Conservation (phyloP, 2,888 invertebrate species). For the Electrophaes corylata region DNA sequence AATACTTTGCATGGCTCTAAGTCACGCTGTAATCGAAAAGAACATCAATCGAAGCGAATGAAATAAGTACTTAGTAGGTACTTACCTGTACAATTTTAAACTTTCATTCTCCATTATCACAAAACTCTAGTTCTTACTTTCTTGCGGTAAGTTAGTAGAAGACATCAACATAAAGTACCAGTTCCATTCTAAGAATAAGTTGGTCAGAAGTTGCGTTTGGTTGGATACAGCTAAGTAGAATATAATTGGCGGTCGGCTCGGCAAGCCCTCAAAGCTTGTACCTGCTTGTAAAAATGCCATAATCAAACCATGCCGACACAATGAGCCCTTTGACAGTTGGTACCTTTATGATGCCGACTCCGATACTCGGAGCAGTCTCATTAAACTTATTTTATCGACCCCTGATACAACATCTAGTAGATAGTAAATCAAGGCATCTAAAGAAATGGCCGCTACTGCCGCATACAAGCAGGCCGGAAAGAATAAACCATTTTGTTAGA, state of each 20-base stretch:
- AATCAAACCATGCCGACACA: conserved; percentile 79
- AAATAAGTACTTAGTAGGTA: too few species aligned
- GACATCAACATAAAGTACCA: neutral
- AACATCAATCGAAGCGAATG: too few species aligned
- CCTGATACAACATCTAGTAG: conserved; percentile 69
- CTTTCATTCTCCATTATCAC: too few species aligned
- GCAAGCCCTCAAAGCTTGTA: conserved; percentile 76
- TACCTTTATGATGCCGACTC: conserved; percentile 82
- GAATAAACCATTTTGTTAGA: conserved; percentile 74
- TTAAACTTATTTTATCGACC: conserved; percentile 82
- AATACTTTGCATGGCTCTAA: too few species aligned
- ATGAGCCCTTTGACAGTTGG: conserved; percentile 82
- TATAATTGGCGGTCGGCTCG: conserved; percentile 81
- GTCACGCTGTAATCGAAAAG: too few species aligned
- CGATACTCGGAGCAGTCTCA: conserved; percentile 75
- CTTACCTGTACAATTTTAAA: too few species aligned
- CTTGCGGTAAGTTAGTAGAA: neutral
- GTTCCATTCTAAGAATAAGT: conserved; percentile 40
- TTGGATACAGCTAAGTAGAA: conserved; percentile 70
- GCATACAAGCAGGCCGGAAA: conserved; percentile 65
- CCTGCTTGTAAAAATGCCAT: conserved; percentile 83
- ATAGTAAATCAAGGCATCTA: conserved; percentile 73
- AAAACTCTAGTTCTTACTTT: too few species aligned
- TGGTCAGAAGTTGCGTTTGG: conserved; percentile 33
- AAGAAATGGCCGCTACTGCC: conserved; percentile 62